Percentiles rank a stretch among this genome's conserved stretches.
phyloP scores from a whole-genome alignment of 2,797 vertebrate genomes.

The Bradypodion ventrale region DNA sequence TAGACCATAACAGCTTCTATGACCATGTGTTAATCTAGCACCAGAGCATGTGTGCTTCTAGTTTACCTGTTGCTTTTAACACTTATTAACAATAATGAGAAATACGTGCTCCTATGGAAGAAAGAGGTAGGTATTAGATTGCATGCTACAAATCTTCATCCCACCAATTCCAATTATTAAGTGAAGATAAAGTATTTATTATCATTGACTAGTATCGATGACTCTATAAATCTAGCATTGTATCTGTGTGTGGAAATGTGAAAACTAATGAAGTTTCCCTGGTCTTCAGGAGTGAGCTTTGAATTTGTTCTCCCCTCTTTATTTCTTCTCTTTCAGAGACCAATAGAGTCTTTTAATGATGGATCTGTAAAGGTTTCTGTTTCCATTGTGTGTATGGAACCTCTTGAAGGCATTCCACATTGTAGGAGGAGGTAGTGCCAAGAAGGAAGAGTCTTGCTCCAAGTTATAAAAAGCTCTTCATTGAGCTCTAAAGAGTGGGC shows the following conservation, averaged over 20 bases:
- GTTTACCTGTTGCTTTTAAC: slow-evolving; percentile 33
- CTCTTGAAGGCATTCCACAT: too few species aligned
- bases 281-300: not conserved
- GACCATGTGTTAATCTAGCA: slow-evolving; percentile 51
- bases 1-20: slow-evolving; percentile 33
- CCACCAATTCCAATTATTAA: not conserved
- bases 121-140: not conserved
- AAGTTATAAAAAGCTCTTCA: too few species aligned
- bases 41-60: slow-evolving; percentile 41
- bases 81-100: slow-evolving; percentile 25
- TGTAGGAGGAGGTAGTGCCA: too few species aligned
- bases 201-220: not conserved
- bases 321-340: too few species aligned
- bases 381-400: too few species aligned
- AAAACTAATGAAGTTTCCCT: not conserved
- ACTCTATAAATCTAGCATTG: not conserved
- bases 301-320: too few species aligned
- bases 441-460: too few species aligned
- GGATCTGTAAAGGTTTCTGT: too few species aligned
- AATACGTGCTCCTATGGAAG: not conserved
- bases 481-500: too few species aligned
- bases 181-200: not conserved
- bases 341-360: too few species aligned
- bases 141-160: not conserved
- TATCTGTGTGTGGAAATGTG: slow-evolving; percentile 21